phyloP scores from a whole-genome alignment of 1,140 invertebrate genomes.

The Teleogryllus occipitalis region DNA sequence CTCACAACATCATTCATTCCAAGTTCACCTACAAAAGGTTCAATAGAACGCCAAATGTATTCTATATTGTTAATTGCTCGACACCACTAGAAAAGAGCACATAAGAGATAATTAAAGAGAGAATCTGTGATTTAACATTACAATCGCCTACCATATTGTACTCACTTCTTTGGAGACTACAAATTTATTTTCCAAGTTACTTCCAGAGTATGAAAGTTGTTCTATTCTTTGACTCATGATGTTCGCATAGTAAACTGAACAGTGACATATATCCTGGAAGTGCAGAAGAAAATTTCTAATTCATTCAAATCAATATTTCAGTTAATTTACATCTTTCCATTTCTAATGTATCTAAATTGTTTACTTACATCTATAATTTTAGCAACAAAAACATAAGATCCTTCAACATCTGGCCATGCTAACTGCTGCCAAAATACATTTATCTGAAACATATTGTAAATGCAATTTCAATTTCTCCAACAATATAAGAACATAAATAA shows the following conservation, averaged over 20 bases:
- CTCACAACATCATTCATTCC: constrained; percentile 67
- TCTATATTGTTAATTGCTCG: constrained; percentile 95
- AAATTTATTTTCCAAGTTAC: constrained; percentile 67
- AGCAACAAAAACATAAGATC: constrained; percentile 76
- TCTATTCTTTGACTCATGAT: constrained; percentile 68
- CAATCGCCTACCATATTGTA: too few relatives aligned
- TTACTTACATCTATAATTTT: constrained; percentile 80
- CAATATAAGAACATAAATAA: background rate
- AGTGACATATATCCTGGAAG: constrained; percentile 73
- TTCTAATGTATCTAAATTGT: background rate
- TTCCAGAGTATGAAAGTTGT: constrained; percentile 47
- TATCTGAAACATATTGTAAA: constrained; percentile 48
- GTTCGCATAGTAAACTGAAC: constrained; percentile 73
- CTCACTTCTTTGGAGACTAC: constrained; percentile 70
- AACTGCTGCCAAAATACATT: constrained; percentile 91
- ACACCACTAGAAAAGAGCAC: constrained; percentile 57
- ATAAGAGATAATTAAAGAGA: constrained; percentile 7
- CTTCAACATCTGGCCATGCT: constrained; percentile 82
- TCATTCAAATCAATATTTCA: constrained; percentile 2
- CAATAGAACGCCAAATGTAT: constrained; percentile 76
- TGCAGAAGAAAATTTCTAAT: background rate
- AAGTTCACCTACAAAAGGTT: constrained; percentile 72
- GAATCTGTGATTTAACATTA: background rate
- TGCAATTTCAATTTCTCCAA: background rate
- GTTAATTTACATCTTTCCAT: constrained; percentile 14